Evolutionary conservation across 2,797 vertebrate species (phyloP).

Genomic region (Lutjanus campechanus): DNA sequence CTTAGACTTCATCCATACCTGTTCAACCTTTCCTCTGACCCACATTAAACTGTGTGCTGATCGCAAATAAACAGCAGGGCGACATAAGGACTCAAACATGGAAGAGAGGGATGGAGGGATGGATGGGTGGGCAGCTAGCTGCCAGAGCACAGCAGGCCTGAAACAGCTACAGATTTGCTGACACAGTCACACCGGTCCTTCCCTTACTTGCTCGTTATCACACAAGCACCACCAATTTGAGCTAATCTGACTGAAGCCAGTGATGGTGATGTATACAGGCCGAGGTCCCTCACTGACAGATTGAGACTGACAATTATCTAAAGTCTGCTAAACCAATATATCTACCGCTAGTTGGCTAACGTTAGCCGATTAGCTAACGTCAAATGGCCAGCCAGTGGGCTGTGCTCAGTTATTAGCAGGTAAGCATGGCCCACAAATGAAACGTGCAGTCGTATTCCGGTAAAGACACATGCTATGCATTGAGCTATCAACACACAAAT

Average conservation of each 20-base stretch:
- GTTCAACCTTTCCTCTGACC: not conserved
- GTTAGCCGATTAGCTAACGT: constrained; percentile 63
- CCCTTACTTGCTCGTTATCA: not conserved
- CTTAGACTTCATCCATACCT: not conserved
- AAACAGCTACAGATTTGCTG: constrained; percentile 65
- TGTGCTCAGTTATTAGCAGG: constrained; percentile 6
- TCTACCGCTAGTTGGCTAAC: constrained; percentile 1
- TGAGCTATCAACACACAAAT: not conserved
- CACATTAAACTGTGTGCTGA: not conserved
- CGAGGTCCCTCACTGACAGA: too few species aligned
- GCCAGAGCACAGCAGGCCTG: constrained; percentile 56
- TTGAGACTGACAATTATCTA: constrained; percentile 6
- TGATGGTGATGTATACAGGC: not conserved
- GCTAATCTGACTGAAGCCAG: fast-evolving
- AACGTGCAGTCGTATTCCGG: fast-evolving
- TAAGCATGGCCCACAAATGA: constrained; percentile 4
- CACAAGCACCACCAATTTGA: not conserved
- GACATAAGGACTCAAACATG: constrained; percentile 9
- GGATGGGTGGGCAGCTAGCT: constrained; percentile 43
- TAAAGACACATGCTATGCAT: fast-evolving
- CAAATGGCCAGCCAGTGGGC: constrained; percentile 13
- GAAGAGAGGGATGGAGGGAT: not conserved
- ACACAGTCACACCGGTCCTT: constrained; percentile 56
- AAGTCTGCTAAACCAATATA: constrained; percentile 7
- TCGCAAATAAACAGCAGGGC: not conserved